Conservation (phyloP, 2,113 vertebrate species). For the Nibea coibor region DNA sequence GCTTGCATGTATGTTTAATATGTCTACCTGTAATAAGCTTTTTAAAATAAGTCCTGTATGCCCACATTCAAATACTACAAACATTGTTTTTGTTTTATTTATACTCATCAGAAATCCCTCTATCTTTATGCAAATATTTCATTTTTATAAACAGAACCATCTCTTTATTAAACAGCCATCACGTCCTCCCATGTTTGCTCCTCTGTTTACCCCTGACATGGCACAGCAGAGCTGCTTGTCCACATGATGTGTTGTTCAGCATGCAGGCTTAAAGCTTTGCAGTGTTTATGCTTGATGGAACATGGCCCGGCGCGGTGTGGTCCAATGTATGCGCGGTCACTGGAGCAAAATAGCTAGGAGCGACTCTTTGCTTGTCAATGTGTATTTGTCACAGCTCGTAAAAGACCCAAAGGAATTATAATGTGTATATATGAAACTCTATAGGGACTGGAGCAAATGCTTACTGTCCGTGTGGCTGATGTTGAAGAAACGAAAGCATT, state of each 20-base stretch:
- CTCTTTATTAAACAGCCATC: too few species aligned
- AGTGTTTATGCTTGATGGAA: constrained; percentile 58
- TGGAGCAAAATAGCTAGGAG: constrained; percentile 56
- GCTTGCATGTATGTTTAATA: not conserved
- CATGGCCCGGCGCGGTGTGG: constrained; percentile 37
- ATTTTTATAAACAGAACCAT: not conserved
- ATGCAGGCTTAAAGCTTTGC: constrained; percentile 48
- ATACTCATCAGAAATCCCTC: not conserved
- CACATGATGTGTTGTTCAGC: not conserved
- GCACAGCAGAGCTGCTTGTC: constrained; percentile 9
- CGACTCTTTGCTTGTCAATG: constrained; percentile 57
- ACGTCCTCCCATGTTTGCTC: not conserved
- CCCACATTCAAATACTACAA: not conserved
- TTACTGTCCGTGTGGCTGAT: constrained; percentile 10
- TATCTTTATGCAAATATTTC: not conserved
- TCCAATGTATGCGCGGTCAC: constrained; percentile 52
- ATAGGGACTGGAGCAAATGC: constrained; percentile 14
- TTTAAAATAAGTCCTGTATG: not conserved
- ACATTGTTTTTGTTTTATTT: not conserved
- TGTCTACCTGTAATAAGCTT: not conserved
- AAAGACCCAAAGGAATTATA: constrained; percentile 6
- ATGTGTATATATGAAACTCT: constrained; percentile 26
- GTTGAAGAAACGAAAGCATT: not conserved
- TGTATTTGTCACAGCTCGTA: constrained; percentile 43
- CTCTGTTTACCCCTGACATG: not conserved